Evolutionary conservation across 2,797 vertebrate species (phyloP).

Genomic region (Ceryle rudis): DNA sequence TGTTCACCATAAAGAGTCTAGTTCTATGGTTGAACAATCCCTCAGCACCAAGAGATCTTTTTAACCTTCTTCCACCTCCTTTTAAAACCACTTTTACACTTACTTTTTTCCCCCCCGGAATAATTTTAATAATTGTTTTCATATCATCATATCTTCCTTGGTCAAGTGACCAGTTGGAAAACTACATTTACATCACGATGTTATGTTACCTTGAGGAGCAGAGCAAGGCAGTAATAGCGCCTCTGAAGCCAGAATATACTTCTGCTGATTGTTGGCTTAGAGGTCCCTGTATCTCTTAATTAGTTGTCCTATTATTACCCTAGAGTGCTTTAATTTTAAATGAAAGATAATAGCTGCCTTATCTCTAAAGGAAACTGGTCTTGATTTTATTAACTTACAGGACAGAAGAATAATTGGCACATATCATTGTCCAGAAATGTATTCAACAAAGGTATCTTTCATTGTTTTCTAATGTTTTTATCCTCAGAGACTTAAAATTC

Average conservation of each 20-base stretch:
- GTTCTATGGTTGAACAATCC: constrained; percentile 65
- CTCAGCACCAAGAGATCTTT: constrained; percentile 47
- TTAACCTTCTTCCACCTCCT: constrained; percentile 56
- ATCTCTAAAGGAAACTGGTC: constrained; percentile 80
- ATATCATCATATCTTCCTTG: constrained; percentile 70
- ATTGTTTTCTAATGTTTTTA: constrained; percentile 76
- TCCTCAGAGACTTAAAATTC: constrained; percentile 64
- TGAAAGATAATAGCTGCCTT: constrained; percentile 75
- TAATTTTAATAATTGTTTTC: constrained; percentile 67
- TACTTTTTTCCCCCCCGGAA: constrained; percentile 38
- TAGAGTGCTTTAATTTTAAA: constrained; percentile 73
- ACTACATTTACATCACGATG: constrained; percentile 60
- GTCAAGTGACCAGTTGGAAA: constrained; percentile 64
- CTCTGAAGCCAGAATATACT: constrained; percentile 52
- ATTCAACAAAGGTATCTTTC: constrained; percentile 81
- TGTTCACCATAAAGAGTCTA: constrained; percentile 63
- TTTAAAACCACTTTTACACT: constrained; percentile 62
- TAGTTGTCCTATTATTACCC: constrained; percentile 64
- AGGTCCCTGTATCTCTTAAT: constrained; percentile 61
- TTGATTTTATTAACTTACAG: constrained; percentile 81
- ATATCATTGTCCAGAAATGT: constrained; percentile 82
- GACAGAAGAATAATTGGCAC: constrained; percentile 81
- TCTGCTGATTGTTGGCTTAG: constrained; percentile 61
- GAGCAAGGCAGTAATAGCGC: constrained; percentile 70
- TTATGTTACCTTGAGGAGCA: constrained; percentile 67